Evolutionary conservation across 2,888 invertebrate species (phyloP).

Genomic region (Drosophila borealis): DNA sequence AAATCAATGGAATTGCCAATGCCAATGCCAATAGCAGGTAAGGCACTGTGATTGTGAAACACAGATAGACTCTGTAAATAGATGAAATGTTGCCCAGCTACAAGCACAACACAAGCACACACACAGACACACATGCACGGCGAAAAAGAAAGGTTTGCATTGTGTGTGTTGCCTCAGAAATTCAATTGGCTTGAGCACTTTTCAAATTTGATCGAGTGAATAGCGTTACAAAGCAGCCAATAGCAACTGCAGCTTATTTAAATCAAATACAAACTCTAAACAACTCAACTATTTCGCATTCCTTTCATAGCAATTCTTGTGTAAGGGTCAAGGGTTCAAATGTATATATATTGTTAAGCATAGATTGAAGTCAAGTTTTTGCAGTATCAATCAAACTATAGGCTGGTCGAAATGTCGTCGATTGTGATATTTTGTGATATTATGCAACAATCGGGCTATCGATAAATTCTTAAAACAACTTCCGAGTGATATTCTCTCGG

Average conservation of each 20-base stretch:
- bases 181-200: constrained; percentile 75
- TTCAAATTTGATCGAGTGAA: constrained; percentile 76
- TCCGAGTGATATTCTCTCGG: no score
- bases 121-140: constrained; percentile 22
- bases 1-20: constrained; percentile 11
- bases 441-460: no score
- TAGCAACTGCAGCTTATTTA: constrained; percentile 53
- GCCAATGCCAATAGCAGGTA: constrained; percentile 51
- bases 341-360: no score
- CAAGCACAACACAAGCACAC: constrained; percentile 28
- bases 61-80: constrained; percentile 75
- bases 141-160: constrained; percentile 5
- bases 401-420: no score
- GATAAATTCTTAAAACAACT: no score
- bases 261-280: constrained; percentile 33
- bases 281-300: background rate
- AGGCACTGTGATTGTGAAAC: constrained; percentile 55
- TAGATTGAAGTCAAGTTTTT: background rate
- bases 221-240: constrained; percentile 62
- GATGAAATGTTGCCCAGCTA: constrained; percentile 63
- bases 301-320: background rate
- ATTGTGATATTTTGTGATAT: no score
- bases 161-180: constrained; percentile 42
- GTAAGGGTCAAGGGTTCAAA: background rate
- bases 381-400: background rate